These are phyloP conservation scores for Toxotes lorentzi DNA, from an alignment of 2,797 vertebrate species.

Conservation along the genomic window DNA sequence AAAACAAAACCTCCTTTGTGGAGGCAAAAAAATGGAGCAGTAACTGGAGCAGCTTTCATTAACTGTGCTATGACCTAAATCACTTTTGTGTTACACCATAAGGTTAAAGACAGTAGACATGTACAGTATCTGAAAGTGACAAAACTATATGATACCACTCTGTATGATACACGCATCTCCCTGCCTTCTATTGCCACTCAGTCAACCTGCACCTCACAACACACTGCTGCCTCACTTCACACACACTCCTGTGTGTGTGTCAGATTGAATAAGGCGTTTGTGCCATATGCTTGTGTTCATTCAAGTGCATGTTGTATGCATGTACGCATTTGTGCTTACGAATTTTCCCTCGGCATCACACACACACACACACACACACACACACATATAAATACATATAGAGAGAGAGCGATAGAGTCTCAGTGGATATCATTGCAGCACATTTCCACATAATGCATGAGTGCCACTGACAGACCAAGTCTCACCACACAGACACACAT, in stretches of 20 bases:
- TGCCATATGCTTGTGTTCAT: conserved; percentile 44
- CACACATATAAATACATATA: not conserved
- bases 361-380: not conserved
- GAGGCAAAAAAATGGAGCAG: not conserved
- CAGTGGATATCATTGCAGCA: conserved; percentile 66
- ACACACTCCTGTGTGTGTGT: conserved; percentile 16
- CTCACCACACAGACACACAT: conserved; percentile 21
- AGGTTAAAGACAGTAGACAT: not conserved
- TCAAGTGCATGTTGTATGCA: conserved; percentile 57
- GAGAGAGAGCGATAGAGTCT: conserved; percentile 44
- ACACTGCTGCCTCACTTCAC: conserved; percentile 22
- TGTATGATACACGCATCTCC: not conserved
- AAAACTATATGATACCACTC: not conserved
- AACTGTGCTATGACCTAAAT: not conserved
- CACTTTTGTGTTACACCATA: not conserved
- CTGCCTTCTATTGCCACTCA: conserved; percentile 4
- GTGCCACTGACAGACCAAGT: conserved; percentile 55
- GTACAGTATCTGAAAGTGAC: not conserved
- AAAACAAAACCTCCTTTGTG: not conserved
- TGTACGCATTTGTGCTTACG: conserved; percentile 43
- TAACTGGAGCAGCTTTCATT: conserved; percentile 8
- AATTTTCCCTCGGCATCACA: conserved; percentile 53
- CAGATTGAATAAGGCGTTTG: conserved; percentile 48
- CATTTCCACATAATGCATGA: conserved; percentile 72
- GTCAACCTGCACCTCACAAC: conserved; percentile 11